These are phyloP conservation scores for Colletes latitarsis DNA, from an alignment of 1,140 invertebrate species.

Conservation along the genomic window DNA sequence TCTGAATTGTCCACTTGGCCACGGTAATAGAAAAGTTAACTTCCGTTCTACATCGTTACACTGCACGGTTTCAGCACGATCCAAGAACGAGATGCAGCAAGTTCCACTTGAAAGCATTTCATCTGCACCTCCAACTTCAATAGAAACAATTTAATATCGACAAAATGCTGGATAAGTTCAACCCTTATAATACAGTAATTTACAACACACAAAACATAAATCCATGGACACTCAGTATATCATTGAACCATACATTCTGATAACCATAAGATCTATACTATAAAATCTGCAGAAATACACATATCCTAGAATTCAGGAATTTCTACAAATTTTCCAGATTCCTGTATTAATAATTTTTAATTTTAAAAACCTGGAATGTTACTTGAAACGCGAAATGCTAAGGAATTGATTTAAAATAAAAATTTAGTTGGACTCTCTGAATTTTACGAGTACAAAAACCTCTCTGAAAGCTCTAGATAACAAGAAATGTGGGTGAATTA, in stretches of 20 bases:
- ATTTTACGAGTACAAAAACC: background rate
- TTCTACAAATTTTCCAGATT: background rate
- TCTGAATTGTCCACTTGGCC: constrained; percentile 27
- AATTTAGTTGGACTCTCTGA: too few relatives aligned
- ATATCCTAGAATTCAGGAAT: too few relatives aligned
- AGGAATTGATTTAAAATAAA: too few relatives aligned
- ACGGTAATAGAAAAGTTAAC: constrained; percentile 43
- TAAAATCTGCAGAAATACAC: too few relatives aligned
- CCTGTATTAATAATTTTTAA: background rate
- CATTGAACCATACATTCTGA: too few relatives aligned
- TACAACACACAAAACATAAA: background rate
- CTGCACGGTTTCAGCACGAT: background rate
- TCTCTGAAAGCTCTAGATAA: background rate
- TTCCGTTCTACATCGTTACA: constrained; percentile 25
- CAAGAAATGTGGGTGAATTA: too few relatives aligned
- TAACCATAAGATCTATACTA: too few relatives aligned
- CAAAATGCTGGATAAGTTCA: background rate
- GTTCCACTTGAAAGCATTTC: constrained; percentile 1
- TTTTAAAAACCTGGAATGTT: too few relatives aligned
- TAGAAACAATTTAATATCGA: background rate
- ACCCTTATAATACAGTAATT: background rate
- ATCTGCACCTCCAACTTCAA: background rate
- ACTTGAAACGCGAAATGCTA: too few relatives aligned
- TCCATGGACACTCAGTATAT: background rate
- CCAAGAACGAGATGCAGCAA: constrained; percentile 19